Conservation (phyloP, 2,888 invertebrate genomes). For the Pomacea canaliculata region DNA sequence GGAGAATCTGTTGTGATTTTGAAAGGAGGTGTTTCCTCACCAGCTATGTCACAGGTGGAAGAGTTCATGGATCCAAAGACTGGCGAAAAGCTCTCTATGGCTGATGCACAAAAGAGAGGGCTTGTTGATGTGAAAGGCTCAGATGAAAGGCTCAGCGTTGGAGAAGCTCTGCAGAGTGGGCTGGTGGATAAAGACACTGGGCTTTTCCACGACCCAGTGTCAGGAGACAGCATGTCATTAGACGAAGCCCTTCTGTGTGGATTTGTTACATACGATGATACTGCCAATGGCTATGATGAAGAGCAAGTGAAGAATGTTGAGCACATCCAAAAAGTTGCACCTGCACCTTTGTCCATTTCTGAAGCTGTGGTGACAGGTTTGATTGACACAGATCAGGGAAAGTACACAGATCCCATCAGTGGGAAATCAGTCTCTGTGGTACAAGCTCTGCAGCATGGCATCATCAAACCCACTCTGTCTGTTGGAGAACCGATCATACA, state of each 20-base stretch:
- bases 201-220: slow-evolving; percentile 44
- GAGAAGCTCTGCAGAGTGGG: slow-evolving; percentile 77
- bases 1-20: slow-evolving; percentile 55
- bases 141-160: slow-evolving; percentile 84
- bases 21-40: slow-evolving; percentile 46
- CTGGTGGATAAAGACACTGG: slow-evolving; percentile 71
- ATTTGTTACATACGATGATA: slow-evolving; percentile 16
- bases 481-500: slow-evolving; percentile 24
- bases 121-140: slow-evolving; percentile 76
- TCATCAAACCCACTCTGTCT: slow-evolving; percentile 39
- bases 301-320: slow-evolving; percentile 10
- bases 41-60: slow-evolving; percentile 30
- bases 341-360: slow-evolving; percentile 42
- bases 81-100: slow-evolving; percentile 38
- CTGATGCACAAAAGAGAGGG: slow-evolving; percentile 40
- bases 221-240: slow-evolving; percentile 55
- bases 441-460: slow-evolving; percentile 72
- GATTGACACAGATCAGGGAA: slow-evolving; percentile 48
- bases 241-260: slow-evolving; percentile 45
- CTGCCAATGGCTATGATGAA: slow-evolving; percentile 18
- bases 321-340: slow-evolving; percentile 11
- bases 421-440: slow-evolving; percentile 70
- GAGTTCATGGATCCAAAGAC: slow-evolving; percentile 38
- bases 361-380: slow-evolving; percentile 47
- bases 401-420: slow-evolving; percentile 45